These are phyloP conservation scores for Rapana venosa DNA, from an alignment of 2,888 invertebrate species.

Conservation along the genomic window DNA sequence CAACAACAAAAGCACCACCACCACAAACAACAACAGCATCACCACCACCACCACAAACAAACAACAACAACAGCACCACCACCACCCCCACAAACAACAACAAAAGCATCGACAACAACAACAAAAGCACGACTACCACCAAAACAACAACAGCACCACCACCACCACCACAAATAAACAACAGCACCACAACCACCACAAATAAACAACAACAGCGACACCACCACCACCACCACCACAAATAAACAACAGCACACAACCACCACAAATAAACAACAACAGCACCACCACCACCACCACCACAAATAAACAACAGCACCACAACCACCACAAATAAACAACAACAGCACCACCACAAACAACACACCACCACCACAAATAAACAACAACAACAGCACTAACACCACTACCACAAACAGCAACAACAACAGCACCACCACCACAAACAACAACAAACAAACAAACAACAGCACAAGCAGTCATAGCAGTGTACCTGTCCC, in stretches of 20 bases:
- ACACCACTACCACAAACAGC: too few relatives aligned
- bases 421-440: background rate
- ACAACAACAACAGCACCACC: background rate
- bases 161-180: background rate
- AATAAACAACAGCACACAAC: too few relatives aligned
- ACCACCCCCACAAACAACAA: background rate
- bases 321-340: too few relatives aligned
- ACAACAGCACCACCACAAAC: too few relatives aligned
- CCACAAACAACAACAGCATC: background rate
- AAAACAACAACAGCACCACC: background rate
- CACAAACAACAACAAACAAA: background rate
- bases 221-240: too few relatives aligned
- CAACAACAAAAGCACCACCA: background rate
- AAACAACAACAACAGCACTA: too few relatives aligned
- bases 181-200: background rate
- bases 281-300: too few relatives aligned
- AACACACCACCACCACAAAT: too few relatives aligned
- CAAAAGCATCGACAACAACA: background rate
- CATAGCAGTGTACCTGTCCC: conserved; percentile 15
- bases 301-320: too few relatives aligned
- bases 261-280: too few relatives aligned
- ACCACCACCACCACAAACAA: too few relatives aligned
- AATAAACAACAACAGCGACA: background rate
- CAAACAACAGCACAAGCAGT: background rate
- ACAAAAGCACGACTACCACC: background rate